Base-by-base conservation (phyloP, 23 tunicate species). In the Clavelina lepadiformis region DNA sequence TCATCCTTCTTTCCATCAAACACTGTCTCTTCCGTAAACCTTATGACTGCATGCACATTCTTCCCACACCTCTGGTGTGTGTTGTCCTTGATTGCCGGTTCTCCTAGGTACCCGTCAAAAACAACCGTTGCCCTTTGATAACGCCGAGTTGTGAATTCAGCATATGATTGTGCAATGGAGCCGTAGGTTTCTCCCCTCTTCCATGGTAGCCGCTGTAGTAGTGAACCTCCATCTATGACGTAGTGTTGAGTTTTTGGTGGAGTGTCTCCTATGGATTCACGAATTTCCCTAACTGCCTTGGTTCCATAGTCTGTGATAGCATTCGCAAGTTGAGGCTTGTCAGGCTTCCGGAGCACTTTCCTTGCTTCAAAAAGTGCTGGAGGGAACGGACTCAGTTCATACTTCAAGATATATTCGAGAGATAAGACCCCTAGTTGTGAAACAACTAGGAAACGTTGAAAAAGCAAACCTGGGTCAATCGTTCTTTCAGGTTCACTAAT, bases 191-290 rank as follows among this genome's bases (percentile, higher is more conserved):
- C 24, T 6, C 19, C 35, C 8, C 5, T 25, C 4, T 29, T 25
- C 65, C 65, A 58, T 29, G 37, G 20, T 19, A 58, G 13, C 31
- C 65, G 8, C n/a, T 58, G 65, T 37, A 58, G 19, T 5, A 58
- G 65, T 23, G 65, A 35, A 58, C 65, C 65, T 5, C 65, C 65
- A 58, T 58, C 65, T 29, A 58, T 29, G 5, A 25, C 35, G 24
- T 5, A 58, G n/a, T n/a, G n/a, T n/a, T 6, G 8, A 58, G 65
- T 19, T 5, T 58, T 37, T 5, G 8, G 34, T 28, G 65, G 65
- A 6, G 31, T 28, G 15, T 29, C 35, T 28, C 8, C 65, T 23
- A 58, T 28, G 8, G 65, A 58, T 15, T 26, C 65, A 24, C 31
- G 15, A 58, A 29, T 37, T 29, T 58, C 31, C 65, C 29, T 58